Percentiles rank a stretch among this genome's conserved stretches.
Conservation (phyloP, 2,888 invertebrate species). For the Euclidia mi region DNA sequence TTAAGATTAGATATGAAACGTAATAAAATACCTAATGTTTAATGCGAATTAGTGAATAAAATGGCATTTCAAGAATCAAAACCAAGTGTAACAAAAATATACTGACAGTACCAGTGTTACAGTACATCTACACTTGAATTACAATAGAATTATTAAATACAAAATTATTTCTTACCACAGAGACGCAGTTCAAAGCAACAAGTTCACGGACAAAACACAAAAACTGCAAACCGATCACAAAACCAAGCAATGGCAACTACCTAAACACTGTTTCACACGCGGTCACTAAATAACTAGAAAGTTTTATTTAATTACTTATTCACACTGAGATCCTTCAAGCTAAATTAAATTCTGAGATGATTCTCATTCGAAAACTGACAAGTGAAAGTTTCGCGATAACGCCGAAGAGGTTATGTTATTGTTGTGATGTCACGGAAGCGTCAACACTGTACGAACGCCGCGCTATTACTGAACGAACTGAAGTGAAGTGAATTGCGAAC, state of each 20-base stretch:
- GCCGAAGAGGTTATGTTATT: conserved; percentile 80
- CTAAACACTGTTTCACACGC: conserved; percentile 76
- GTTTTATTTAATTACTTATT: conserved; percentile 18
- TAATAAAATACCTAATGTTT: background rate
- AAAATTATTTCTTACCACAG: conserved; percentile 64
- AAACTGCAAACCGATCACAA: conserved; percentile 70
- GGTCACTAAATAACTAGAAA: conserved; percentile 34
- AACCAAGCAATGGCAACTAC: conserved; percentile 76
- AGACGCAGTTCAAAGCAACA: conserved; percentile 72
- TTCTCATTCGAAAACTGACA: conserved; percentile 37
- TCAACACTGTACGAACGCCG: conserved; percentile 64
- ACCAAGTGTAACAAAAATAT: too few species aligned
- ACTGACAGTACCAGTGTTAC: too few species aligned
- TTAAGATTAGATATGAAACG: conserved; percentile 1
- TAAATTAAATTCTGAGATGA: conserved; percentile 30
- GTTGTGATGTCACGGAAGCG: conserved; percentile 65
- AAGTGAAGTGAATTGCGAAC: conserved; percentile 62
- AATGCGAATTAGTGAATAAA: too few species aligned
- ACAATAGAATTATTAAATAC: too few species aligned
- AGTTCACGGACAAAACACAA: conserved; percentile 77
- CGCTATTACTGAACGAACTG: conserved; percentile 72
- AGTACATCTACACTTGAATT: too few species aligned
- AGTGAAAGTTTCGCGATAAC: conserved; percentile 76
- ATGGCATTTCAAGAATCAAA: too few species aligned
- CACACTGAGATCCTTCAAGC: conserved; percentile 11